Conservation (phyloP, 1,140 invertebrate genomes). For the Eueides isabella region DNA sequence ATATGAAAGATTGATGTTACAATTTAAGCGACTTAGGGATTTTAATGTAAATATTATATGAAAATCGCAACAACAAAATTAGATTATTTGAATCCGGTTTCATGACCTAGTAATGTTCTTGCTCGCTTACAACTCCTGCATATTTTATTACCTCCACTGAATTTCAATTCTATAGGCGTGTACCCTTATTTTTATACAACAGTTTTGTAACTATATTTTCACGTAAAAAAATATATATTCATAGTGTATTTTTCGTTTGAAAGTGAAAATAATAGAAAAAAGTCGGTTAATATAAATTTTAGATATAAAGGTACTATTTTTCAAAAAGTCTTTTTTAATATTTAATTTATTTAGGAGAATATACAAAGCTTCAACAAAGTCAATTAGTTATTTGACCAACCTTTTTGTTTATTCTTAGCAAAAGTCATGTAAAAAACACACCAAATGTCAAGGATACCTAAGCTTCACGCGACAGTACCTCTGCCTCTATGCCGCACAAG, state of each 20-base stretch:
- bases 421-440: conserved; percentile 19
- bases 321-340: too few species aligned
- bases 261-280: neutral
- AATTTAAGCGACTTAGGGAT: neutral
- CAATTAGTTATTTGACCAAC: neutral
- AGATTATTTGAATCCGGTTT: conserved; percentile 31
- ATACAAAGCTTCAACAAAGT: neutral
- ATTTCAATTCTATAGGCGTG: conserved; percentile 12
- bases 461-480: conserved; percentile 1
- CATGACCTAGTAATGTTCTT: conserved; percentile 32
- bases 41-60: neutral
- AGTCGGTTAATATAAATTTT: too few species aligned
- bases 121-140: conserved; percentile 30
- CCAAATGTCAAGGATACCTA: conserved; percentile 34
- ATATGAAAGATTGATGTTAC: neutral
- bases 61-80: conserved; percentile 9
- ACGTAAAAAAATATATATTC: neutral
- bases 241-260: neutral
- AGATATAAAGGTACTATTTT: too few species aligned
- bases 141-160: conserved; percentile 37
- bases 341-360: neutral
- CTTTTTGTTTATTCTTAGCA: conserved; percentile 23
- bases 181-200: neutral
- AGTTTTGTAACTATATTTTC: neutral
- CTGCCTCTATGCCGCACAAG: neutral